phyloP scores from a whole-genome alignment of 2,797 vertebrate genomes.

The Malacoraja senta region DNA sequence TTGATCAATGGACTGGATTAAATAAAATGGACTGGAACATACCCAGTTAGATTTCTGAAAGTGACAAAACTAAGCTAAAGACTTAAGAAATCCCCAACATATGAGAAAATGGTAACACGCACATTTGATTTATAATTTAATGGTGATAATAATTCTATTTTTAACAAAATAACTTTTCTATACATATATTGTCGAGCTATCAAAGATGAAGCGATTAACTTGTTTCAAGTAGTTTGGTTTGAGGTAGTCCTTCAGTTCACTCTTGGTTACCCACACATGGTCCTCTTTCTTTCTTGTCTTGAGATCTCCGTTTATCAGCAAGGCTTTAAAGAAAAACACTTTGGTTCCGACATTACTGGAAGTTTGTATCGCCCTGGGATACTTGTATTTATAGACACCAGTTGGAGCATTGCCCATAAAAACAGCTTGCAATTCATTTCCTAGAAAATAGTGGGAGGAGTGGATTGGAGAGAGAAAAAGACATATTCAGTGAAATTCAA shows the following conservation, averaged over 20 bases:
- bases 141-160: neutral
- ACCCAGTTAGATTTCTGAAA: neutral
- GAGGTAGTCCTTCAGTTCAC: slow-evolving; percentile 77
- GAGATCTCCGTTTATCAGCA: slow-evolving; percentile 58
- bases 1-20: neutral
- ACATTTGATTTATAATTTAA: neutral
- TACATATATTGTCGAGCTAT: slow-evolving; percentile 53
- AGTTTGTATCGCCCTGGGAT: slow-evolving; percentile 66
- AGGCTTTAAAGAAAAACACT: slow-evolving; percentile 95
- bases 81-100: neutral
- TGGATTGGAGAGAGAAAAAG: neutral
- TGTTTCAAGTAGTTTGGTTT: slow-evolving; percentile 73
- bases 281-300: slow-evolving; percentile 45
- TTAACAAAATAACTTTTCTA: slow-evolving; percentile 25
- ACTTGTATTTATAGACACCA: slow-evolving; percentile 91
- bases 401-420: slow-evolving; percentile 85
- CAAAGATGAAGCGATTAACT: slow-evolving; percentile 70
- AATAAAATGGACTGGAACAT: neutral
- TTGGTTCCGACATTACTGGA: slow-evolving; percentile 70
- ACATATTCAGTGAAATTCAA: neutral
- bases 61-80: neutral
- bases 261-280: slow-evolving; percentile 76
- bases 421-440: slow-evolving; percentile 64
- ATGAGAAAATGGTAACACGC: neutral
- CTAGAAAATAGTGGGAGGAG: slow-evolving; percentile 49